Evolutionary conservation across 2,113 vertebrate species (phyloP).

Genomic region (Litocranius walleri): DNA sequence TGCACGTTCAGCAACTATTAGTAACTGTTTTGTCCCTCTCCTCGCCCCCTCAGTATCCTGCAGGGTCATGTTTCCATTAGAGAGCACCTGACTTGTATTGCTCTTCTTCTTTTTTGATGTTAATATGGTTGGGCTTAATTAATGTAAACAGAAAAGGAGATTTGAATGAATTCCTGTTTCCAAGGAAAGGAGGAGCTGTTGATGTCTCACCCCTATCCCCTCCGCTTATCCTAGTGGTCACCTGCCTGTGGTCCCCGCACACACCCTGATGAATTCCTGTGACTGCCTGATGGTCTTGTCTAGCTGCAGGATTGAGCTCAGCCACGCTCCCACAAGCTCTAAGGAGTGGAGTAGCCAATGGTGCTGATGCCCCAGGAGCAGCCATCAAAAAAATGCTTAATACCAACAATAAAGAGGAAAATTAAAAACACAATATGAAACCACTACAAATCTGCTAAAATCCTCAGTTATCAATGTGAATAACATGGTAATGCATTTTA

Average conservation of each 20-base stretch:
- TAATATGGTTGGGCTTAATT: not conserved
- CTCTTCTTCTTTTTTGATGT: not conserved
- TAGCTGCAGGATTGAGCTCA: too few species aligned
- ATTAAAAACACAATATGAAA: not conserved
- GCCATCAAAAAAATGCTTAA: not conserved
- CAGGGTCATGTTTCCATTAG: not conserved
- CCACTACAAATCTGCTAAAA: not conserved
- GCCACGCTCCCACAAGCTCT: accelerated
- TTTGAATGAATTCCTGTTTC: slow-evolving; percentile 39
- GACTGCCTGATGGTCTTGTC: not conserved
- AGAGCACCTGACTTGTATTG: not conserved
- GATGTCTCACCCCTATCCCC: not conserved
- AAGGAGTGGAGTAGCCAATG: not conserved
- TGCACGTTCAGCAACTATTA: not conserved
- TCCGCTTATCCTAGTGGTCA: not conserved
- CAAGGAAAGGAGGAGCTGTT: not conserved
- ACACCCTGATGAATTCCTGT: not conserved
- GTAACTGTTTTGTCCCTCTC: not conserved
- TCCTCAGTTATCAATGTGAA: not conserved
- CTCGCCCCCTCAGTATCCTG: not conserved
- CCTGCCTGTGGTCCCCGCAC: not conserved
- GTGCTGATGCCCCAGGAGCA: accelerated
- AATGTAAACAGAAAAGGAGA: not conserved
- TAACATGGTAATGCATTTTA: not conserved
- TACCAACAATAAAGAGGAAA: not conserved